These are phyloP conservation scores for Chloropsis cyanopogon DNA, from an alignment of 2,113 vertebrate species.

Conservation along the genomic window DNA sequence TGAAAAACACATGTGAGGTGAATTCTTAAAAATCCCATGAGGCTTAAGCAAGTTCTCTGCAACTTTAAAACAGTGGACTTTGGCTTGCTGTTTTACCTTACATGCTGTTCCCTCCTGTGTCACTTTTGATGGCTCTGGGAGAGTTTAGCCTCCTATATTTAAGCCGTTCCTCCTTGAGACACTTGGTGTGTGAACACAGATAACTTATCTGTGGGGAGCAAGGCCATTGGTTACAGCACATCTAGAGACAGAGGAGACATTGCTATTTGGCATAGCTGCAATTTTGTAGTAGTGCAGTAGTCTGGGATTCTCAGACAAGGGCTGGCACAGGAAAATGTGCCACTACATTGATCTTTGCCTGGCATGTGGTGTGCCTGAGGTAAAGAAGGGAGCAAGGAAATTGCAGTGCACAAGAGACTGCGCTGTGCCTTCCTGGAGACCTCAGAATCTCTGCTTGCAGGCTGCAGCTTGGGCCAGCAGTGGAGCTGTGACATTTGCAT, in stretches of 20 bases:
- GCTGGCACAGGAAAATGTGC: not conserved
- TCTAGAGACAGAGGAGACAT: not conserved
- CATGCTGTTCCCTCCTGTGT: not conserved
- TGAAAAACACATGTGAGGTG: not conserved
- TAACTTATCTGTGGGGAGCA: constrained; percentile 1
- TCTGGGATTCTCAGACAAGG: not conserved
- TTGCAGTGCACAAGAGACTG: not conserved
- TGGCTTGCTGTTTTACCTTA: not conserved
- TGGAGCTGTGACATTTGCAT: not conserved
- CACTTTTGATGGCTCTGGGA: not conserved
- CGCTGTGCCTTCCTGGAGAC: rapidly evolving
- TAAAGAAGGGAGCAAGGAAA: not conserved
- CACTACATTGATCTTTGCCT: not conserved
- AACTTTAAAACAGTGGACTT: not conserved
- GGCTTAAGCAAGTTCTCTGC: not conserved
- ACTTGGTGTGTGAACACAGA: not conserved
- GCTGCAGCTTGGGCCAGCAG: not conserved
- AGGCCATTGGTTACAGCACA: not conserved
- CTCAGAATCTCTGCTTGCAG: not conserved
- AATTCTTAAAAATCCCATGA: not conserved
- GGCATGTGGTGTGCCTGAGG: not conserved
- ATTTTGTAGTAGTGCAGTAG: not conserved
- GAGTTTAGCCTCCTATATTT: not conserved
- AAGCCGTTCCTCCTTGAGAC: not conserved
- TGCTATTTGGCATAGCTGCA: not conserved